Evolutionary conservation across 2,888 invertebrate genomes (phyloP).

Genomic region (Strigamia crassipes): DNA sequence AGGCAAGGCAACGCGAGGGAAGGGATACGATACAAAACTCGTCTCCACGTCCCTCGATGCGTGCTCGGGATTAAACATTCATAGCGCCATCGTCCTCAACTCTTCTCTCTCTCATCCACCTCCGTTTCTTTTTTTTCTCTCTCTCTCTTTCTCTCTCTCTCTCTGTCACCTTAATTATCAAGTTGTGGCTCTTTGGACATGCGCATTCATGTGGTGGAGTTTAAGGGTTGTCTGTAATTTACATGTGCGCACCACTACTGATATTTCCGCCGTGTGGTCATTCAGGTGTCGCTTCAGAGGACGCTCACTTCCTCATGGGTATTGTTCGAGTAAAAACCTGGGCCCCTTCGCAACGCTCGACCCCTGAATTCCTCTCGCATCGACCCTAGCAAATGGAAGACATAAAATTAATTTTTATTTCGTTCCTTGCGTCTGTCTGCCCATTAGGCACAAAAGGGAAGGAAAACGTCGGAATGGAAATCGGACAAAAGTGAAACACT

Average conservation of each 20-base stretch:
- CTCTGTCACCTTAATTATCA: constrained; percentile 27
- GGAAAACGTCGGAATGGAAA: not conserved
- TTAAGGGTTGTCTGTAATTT: constrained; percentile 31
- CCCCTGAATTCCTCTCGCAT: constrained; percentile 36
- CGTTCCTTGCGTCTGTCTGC: constrained; percentile 28
- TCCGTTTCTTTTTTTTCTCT: not conserved
- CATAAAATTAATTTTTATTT: constrained; percentile 42
- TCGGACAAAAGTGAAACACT: not conserved
- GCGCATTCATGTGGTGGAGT: constrained; percentile 13
- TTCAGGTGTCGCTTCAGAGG: constrained; percentile 38
- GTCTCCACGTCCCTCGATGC: constrained; percentile 36
- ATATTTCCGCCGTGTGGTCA: constrained; percentile 39
- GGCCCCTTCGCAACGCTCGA: not conserved
- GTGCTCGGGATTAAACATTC: constrained; percentile 32
- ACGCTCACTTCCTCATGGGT: constrained; percentile 23
- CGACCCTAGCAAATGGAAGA: constrained; percentile 36
- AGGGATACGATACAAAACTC: constrained; percentile 25
- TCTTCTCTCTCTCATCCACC: no score
- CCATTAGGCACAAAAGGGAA: constrained; percentile 29
- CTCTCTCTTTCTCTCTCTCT: not conserved
- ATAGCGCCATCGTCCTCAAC: constrained; percentile 29
- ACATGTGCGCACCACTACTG: constrained; percentile 40
- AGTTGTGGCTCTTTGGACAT: constrained; percentile 34
- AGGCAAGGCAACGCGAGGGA: no score
- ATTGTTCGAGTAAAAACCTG: not conserved